Evolutionary conservation across 2,888 invertebrate genomes (phyloP), one percentile per base, ranked within the genome.

Genomic region (Dioctria rufipes): DNA sequence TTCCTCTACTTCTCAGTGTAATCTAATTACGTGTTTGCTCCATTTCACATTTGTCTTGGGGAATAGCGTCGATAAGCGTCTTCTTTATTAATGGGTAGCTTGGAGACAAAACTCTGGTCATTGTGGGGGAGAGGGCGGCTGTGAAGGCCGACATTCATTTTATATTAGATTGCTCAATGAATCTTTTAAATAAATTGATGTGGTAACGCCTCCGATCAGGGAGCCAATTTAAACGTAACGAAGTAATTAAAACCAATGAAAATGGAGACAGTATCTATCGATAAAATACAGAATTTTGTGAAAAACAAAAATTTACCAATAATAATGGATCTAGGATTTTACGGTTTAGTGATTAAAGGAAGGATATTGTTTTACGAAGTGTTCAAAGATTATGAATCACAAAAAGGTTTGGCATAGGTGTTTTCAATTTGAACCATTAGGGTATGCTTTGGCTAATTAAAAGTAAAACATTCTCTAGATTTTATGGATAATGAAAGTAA

Each of bases 41-140:
- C 63, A 77, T 77, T 77, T 77, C 61, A 73, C 73, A 73, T 73
- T 73, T 73, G 58, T 73, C 73, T 73, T 58, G 25, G 25, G 11
- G 39, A 51, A 25, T 46, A 73, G 13, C 51, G 42, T 51, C 73
- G 73, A 73, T 73, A 54, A 73, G 40, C 51, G 73, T n/a, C 40
- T n/a, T 73, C 25, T 25, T 73, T 58, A 73, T 73, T 13, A 39
- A 73, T 73, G n/a, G 69, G 9, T 13, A 9, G 37, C 43, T 37
- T 37, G 11, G 25, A 49, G 67, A 43, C 67, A 13, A 69, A 46
- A 49, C 25, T 65, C 69, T 69, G 69, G 51, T 69, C 69, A 69
- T 8, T 69, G 69, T 25, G 37, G 25, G 37, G 37, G 69, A 49
- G 67, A 46, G 11, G 51, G 42, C 11, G 5, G 1, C 73, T n/a